Conservation (phyloP, 2,797 vertebrate genomes). For the Halcyon chelicuti region DNA sequence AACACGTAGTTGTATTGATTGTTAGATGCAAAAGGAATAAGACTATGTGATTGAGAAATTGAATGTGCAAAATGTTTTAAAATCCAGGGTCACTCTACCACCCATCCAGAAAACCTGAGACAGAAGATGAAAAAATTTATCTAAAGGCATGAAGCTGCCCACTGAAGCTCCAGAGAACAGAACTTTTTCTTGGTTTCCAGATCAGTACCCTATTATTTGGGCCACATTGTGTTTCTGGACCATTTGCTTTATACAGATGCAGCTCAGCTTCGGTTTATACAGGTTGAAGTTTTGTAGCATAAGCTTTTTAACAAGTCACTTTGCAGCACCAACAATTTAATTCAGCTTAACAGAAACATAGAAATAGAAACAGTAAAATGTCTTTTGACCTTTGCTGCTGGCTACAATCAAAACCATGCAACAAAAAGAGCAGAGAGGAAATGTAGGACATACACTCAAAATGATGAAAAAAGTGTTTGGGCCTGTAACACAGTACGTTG, state of each 20-base stretch:
- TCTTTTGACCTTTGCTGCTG: conserved; percentile 57
- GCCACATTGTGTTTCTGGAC: neutral
- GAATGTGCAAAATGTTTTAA: neutral
- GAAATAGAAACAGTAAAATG: conserved; percentile 31
- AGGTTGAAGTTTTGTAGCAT: conserved; percentile 14
- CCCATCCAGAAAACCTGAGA: neutral
- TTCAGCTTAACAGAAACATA: conserved; percentile 34
- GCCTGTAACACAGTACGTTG: neutral
- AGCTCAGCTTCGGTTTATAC: neutral
- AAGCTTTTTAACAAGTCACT: conserved; percentile 49
- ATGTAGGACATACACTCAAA: neutral
- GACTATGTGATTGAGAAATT: neutral
- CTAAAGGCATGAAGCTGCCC: neutral
- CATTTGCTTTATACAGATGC: neutral
- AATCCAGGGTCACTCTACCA: neutral
- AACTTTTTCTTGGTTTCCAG: neutral
- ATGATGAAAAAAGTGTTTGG: neutral
- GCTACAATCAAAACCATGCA: conserved; percentile 20
- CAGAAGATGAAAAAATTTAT: neutral
- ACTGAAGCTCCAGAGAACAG: neutral
- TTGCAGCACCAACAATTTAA: conserved; percentile 30
- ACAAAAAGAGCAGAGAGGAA: neutral
- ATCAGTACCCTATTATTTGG: neutral
- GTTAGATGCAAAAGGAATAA: neutral
- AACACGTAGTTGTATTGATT: neutral